Evolutionary conservation across 2,797 vertebrate genomes (phyloP), one percentile per base, ranked within the genome.

Genomic region (Parambassis ranga): DNA sequence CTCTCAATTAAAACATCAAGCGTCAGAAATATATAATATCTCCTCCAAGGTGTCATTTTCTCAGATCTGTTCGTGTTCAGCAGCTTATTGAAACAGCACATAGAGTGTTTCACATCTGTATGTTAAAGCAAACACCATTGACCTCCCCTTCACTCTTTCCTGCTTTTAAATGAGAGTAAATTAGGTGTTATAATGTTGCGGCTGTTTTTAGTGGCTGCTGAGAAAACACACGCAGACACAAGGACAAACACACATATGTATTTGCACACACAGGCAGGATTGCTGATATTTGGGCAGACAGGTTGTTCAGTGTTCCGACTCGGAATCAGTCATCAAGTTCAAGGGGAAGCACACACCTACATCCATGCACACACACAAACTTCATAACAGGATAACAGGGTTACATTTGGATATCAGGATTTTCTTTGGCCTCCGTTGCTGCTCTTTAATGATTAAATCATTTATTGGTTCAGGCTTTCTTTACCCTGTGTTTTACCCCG

Each of bases 401-500:
- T 78, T 68, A 72, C 33, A 51, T 49, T 59, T 42, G 28, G 56
- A 70, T 47, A 51, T 77, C 19, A 24, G 46, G 59, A 43, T 84
- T 82, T 84, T 56, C 66, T 77, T 88, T 85, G 77, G 77, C 68
- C 16, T 1, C 1, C 10, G 27, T 23, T 49, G 36, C 23, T 2
- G 18, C 41, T 42, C 51, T 79, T 78, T 68, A 76, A 78, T 77
- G 75, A 73, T 80, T 77, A 67, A 80, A 80, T 83, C 58, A 77
- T 80, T 68, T 79, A 85, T 86, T 83, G 38, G 37, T 84, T 84
- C 72, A 85, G 67, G 63, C 59, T 69, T 74, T 72, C 36, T n/a
- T 75, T 83, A 44, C 51, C 58, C 36, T 32, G 43, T 39, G 47
- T 81, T 75, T 43, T 38, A 79, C 63, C 32, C 37, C 71, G 62